phyloP scores from a whole-genome alignment of 2,888 invertebrate genomes.

The Ormyrus rosae region DNA sequence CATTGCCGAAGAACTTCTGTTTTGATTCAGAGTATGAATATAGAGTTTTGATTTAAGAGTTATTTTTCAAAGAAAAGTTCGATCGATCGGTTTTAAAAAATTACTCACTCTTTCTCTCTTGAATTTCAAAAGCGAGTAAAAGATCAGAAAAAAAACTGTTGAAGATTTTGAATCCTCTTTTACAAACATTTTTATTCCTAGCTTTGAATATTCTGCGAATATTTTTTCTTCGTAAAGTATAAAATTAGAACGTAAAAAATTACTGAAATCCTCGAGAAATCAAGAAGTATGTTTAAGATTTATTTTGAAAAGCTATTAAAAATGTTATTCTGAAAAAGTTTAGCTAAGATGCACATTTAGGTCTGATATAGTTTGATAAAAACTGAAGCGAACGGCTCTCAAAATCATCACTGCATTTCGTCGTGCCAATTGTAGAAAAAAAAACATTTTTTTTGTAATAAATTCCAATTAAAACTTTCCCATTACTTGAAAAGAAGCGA shows the following conservation, averaged over 20 bases:
- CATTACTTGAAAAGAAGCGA: too few relatives aligned
- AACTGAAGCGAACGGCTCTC: too few relatives aligned
- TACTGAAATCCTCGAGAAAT: constrained; percentile 1
- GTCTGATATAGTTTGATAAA: too few relatives aligned
- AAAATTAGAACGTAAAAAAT: constrained; percentile 6
- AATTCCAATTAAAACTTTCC: too few relatives aligned
- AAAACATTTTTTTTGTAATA: too few relatives aligned
- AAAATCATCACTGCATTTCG: too few relatives aligned
- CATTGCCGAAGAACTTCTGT: too few relatives aligned
- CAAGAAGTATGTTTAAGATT: neutral
- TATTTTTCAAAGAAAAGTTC: neutral
- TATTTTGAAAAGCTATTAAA: neutral
- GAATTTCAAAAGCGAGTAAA: constrained; percentile 5
- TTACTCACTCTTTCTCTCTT: neutral
- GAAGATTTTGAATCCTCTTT: constrained; percentile 22
- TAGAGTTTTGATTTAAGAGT: neutral
- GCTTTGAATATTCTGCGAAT: constrained; percentile 10
- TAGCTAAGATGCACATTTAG: too few relatives aligned
- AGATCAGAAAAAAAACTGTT: neutral
- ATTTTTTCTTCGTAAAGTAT: constrained; percentile 18
- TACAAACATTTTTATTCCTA: constrained; percentile 7
- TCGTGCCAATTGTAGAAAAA: too few relatives aligned
- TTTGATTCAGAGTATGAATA: too few relatives aligned
- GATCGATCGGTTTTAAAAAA: constrained; percentile 5
- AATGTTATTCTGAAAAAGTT: too few relatives aligned